A percentile compares a stretch with the other conserved stretches of the same genome.
Conservation (phyloP, 1,140 invertebrate species). For the Zaprionus ornatus region DNA sequence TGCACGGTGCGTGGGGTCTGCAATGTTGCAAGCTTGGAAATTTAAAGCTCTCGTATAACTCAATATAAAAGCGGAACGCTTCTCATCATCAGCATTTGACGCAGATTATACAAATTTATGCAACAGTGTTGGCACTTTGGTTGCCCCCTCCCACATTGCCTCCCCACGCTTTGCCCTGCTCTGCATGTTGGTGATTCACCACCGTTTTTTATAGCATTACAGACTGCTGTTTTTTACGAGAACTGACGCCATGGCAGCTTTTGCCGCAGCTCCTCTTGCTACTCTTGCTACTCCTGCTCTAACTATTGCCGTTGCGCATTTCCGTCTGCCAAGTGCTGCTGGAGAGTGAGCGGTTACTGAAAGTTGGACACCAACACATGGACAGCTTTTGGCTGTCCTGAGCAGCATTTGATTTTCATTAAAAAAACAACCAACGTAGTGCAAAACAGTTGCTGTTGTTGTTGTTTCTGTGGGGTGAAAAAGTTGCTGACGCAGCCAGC, state of each 20-base stretch:
- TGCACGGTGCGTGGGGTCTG: background rate
- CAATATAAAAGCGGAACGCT: conserved; percentile 56
- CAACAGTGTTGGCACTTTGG: conserved; percentile 70
- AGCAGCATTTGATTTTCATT: conserved; percentile 68
- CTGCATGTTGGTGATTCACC: conserved; percentile 19
- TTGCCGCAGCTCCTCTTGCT: background rate
- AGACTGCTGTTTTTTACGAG: conserved; percentile 68
- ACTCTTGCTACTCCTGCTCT: too few species aligned
- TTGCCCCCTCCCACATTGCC: background rate
- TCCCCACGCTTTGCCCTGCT: background rate
- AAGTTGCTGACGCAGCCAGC: conserved; percentile 30
- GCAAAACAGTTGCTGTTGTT: conserved; percentile 31
- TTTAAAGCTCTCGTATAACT: conserved; percentile 70
- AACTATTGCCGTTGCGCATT: conserved; percentile 53
- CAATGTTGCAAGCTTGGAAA: conserved; percentile 49
- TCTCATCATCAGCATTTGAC: conserved; percentile 40
- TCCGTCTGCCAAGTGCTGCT: conserved; percentile 43
- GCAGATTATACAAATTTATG: conserved; percentile 79
- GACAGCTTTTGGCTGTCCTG: conserved; percentile 10
- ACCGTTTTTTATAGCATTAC: conserved; percentile 57
- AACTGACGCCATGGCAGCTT: conserved; percentile 47
- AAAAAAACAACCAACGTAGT: conserved; percentile 41
- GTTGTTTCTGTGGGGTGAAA: conserved; percentile 12
- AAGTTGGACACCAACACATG: conserved; percentile 16
- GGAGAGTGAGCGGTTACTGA: background rate